Evolutionary conservation across 2,797 vertebrate genomes (phyloP).

Genomic region (Streptopelia turtur): DNA sequence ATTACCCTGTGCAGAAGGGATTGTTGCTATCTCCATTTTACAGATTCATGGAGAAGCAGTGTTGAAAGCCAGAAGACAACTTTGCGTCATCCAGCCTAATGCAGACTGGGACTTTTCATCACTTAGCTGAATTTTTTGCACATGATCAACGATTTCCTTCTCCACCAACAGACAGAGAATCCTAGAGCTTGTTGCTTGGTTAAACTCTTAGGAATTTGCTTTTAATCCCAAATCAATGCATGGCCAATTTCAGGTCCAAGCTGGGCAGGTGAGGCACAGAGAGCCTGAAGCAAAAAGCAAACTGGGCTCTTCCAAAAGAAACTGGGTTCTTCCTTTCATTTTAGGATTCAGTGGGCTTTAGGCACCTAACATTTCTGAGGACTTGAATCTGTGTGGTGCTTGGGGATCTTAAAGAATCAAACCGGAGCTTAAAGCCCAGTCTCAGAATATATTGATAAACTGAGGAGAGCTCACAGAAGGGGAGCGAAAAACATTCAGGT

Average conservation of each 20-base stretch:
- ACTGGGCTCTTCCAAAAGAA: not conserved
- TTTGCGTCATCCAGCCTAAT: not conserved
- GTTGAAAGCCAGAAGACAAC: not conserved
- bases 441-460: not conserved
- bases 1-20: not conserved
- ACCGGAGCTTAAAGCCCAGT: not conserved
- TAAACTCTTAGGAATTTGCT: not conserved
- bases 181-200: not conserved
- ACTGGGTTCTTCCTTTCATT: not conserved
- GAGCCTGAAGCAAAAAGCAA: not conserved
- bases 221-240: not conserved
- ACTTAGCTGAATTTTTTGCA: not conserved
- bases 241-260: not conserved
- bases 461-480: not conserved
- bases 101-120: rapidly evolving
- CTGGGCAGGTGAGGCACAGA: not conserved
- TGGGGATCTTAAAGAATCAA: not conserved
- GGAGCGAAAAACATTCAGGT: not conserved
- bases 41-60: not conserved
- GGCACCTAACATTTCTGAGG: not conserved
- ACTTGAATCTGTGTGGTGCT: not conserved
- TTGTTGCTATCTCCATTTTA: not conserved
- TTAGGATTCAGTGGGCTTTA: not conserved
- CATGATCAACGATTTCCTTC: not conserved
- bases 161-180: not conserved